These are phyloP conservation scores for Cerceris ruficornis DNA, from an alignment of 2,888 invertebrate genomes.

Conservation along the genomic window DNA sequence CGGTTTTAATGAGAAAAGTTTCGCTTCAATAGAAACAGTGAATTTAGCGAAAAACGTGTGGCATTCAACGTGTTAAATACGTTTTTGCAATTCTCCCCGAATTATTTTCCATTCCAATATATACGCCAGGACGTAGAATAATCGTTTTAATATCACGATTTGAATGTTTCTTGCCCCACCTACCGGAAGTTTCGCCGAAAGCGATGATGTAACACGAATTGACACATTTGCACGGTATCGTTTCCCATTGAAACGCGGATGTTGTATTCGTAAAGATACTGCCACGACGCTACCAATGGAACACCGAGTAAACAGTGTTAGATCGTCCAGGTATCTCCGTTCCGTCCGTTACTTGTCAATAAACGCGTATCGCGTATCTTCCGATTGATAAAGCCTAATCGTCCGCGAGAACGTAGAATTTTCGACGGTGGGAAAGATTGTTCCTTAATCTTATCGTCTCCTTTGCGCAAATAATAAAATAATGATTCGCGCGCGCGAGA, in stretches of 20 bases:
- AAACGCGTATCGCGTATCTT: conserved; percentile 60
- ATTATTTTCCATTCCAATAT: neutral
- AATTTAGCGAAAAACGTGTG: too few species aligned
- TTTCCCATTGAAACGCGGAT: conserved; percentile 50
- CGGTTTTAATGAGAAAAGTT: too few species aligned
- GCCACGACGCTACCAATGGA: conserved; percentile 59
- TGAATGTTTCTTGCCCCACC: conserved; percentile 33
- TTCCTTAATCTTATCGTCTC: conserved; percentile 63
- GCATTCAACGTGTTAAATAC: too few species aligned
- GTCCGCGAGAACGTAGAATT: conserved; percentile 43
- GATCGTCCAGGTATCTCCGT: conserved; percentile 43
- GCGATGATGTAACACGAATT: conserved; percentile 45
- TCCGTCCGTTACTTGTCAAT: conserved; percentile 62
- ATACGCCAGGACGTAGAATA: neutral
- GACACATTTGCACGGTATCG: conserved; percentile 35
- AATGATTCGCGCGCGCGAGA: conserved; percentile 15
- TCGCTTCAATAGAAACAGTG: too few species aligned
- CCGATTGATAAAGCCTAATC: conserved; percentile 57
- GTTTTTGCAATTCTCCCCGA: neutral
- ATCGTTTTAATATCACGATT: conserved; percentile 27
- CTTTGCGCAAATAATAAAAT: conserved; percentile 52
- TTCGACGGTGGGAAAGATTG: conserved; percentile 64
- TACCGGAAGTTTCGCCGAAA: conserved; percentile 38
- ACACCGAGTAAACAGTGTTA: conserved; percentile 59
- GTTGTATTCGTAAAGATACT: conserved; percentile 60